These are phyloP conservation scores for Rafetus swinhoei DNA, from an alignment of 2,113 vertebrate genomes.

Conservation along the genomic window DNA sequence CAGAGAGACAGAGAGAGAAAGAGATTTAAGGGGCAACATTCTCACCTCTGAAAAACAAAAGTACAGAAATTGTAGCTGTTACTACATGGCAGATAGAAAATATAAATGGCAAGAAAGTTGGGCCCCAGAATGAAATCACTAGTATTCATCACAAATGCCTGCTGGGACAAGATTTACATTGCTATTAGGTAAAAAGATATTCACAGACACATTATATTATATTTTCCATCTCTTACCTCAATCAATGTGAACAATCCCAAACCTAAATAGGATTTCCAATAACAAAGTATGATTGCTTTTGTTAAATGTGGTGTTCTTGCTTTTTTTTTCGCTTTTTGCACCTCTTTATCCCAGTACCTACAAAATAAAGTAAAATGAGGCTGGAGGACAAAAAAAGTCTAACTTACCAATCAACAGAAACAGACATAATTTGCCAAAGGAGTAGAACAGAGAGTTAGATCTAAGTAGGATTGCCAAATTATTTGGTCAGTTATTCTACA, in stretches of 20 bases:
- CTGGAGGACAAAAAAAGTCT: not conserved
- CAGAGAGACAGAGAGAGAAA: too few relatives aligned
- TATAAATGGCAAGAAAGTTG: not conserved
- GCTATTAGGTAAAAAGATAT: not conserved
- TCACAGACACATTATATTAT: not conserved
- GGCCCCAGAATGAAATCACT: not conserved
- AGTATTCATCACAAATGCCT: not conserved
- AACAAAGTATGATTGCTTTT: conserved; percentile 88
- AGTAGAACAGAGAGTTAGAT: conserved; percentile 3
- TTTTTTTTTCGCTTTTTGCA: conserved; percentile 84
- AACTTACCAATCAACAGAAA: not conserved
- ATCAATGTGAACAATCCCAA: conserved; percentile 90
- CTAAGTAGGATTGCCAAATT: not conserved
- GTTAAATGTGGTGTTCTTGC: conserved; percentile 83
- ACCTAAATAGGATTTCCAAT: conserved; percentile 89
- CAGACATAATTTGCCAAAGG: not conserved
- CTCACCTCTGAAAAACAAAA: not conserved
- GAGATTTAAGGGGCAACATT: not conserved
- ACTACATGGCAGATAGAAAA: not conserved
- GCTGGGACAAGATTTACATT: not conserved
- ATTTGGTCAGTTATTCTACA: not conserved
- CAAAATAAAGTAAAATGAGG: conserved; percentile 11
- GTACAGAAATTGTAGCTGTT: not conserved
- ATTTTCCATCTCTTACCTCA: conserved; percentile 82
- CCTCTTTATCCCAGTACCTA: conserved; percentile 91